Percentiles rank a stretch among this genome's conserved stretches.
Conservation (phyloP, 2,797 vertebrate species). For the Macroramphosus scolopax region DNA sequence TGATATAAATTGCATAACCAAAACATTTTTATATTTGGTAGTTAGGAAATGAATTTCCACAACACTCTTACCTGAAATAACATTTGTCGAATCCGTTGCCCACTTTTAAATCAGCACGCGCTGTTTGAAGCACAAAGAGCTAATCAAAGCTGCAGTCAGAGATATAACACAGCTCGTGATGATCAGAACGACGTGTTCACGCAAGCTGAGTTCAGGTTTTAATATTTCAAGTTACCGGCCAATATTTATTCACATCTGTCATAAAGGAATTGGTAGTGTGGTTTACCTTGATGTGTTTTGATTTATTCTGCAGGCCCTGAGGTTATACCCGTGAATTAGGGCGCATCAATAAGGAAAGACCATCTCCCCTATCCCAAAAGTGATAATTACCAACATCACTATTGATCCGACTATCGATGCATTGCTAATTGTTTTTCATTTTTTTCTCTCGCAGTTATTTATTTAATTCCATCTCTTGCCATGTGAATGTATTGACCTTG, state of each 20-base stretch:
- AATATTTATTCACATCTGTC: constrained; percentile 63
- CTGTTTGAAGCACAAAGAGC: too few relatives aligned
- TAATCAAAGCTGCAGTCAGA: constrained; percentile 41
- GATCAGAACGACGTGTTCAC: too few relatives aligned
- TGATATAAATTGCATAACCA: background rate
- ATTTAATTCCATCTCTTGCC: constrained; percentile 70
- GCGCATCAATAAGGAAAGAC: constrained; percentile 73
- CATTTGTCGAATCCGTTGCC: constrained; percentile 11
- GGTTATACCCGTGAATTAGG: constrained; percentile 72
- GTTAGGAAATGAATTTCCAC: background rate
- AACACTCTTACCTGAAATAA: background rate
- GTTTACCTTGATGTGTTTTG: constrained; percentile 76
- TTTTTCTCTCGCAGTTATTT: constrained; percentile 64
- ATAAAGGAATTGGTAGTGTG: constrained; percentile 67
- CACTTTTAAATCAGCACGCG: constrained; percentile 13
- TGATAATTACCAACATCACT: constrained; percentile 82
- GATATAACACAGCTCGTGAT: constrained; percentile 17
- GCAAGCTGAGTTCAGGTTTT: constrained; percentile 45
- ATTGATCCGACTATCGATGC: constrained; percentile 81
- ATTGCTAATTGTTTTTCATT: constrained; percentile 79
- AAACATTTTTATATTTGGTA: background rate
- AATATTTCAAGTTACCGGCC: constrained; percentile 55
- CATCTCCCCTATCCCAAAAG: constrained; percentile 78
- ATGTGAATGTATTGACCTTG: constrained; percentile 75
- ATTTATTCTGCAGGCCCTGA: constrained; percentile 72